Conservation (phyloP, 2,113 vertebrate species). For the Labeo catla region DNA sequence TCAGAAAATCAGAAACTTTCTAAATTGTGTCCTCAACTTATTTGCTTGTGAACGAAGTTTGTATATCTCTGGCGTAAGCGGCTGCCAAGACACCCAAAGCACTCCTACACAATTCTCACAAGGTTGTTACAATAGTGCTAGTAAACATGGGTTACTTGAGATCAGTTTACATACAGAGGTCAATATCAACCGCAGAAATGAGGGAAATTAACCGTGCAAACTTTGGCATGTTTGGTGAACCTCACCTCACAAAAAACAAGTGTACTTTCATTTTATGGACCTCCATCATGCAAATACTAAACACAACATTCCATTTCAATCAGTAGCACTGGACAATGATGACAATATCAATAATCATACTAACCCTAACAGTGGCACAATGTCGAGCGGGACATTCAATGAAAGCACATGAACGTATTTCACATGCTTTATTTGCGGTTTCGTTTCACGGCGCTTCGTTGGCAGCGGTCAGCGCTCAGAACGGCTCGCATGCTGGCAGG, state of each 20-base stretch:
- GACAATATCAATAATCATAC: conserved; percentile 55
- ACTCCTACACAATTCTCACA: background rate
- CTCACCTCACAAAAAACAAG: conserved; percentile 41
- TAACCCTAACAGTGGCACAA: conserved; percentile 47
- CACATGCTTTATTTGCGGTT: conserved; percentile 71
- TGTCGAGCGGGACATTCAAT: conserved; percentile 63
- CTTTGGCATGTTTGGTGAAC: conserved; percentile 76
- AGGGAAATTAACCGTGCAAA: conserved; percentile 67
- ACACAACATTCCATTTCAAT: conserved; percentile 47
- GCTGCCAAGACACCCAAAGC: background rate
- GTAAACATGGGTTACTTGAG: background rate
- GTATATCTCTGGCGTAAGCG: background rate
- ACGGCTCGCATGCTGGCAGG: background rate
- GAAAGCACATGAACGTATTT: conserved; percentile 68
- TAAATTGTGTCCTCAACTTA: background rate
- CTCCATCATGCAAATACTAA: conserved; percentile 69
- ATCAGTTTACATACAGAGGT: background rate
- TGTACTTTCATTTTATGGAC: conserved; percentile 45
- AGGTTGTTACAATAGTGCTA: background rate
- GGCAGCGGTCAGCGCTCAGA: background rate
- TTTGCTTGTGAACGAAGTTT: background rate
- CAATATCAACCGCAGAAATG: conserved; percentile 57
- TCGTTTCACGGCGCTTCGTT: background rate
- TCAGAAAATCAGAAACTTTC: background rate
- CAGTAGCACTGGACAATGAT: conserved; percentile 55